Evolutionary conservation across 1,140 invertebrate species (phyloP).

Genomic region (Lordiphosa stackelbergi): DNA sequence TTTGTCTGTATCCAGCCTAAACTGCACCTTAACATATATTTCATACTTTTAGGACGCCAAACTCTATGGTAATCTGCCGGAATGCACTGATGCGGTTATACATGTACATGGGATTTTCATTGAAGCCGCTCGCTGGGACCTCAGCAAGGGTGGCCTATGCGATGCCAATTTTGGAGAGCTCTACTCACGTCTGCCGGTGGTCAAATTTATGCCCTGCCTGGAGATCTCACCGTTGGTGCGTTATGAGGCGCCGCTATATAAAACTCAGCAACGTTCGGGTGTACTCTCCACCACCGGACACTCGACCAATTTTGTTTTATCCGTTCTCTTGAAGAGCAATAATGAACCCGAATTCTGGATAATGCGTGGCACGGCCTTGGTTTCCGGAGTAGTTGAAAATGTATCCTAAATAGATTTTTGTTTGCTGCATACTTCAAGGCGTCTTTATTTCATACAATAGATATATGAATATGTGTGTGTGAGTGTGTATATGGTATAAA

Average conservation of each 20-base stretch:
- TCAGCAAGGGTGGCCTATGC: conserved; percentile 80
- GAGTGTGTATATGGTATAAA: too few relatives aligned
- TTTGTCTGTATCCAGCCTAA: too few relatives aligned
- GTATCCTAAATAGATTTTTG: conserved; percentile 37
- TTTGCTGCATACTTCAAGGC: conserved; percentile 24
- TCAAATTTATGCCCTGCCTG: conserved; percentile 84
- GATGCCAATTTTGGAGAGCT: conserved; percentile 87
- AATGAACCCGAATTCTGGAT: conserved; percentile 88
- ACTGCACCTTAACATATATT: too few relatives aligned
- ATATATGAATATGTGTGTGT: conserved; percentile 2
- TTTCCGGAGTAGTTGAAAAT: conserved; percentile 85
- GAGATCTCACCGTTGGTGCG: conserved; percentile 64
- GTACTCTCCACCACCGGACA: conserved; percentile 91
- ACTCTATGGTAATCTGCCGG: conserved; percentile 79
- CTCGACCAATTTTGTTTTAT: conserved; percentile 92
- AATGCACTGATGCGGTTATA: conserved; percentile 84
- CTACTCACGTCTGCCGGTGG: conserved; percentile 85
- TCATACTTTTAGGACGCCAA: conserved; percentile 32
- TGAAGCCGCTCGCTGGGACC: conserved; percentile 91
- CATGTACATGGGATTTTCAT: conserved; percentile 91
- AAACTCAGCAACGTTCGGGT: conserved; percentile 89
- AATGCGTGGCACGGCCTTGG: conserved; percentile 88
- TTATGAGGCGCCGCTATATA: conserved; percentile 89
- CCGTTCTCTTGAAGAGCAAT: conserved; percentile 84
- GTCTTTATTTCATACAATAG: conserved; percentile 57